phyloP scores from a whole-genome alignment of 2,888 invertebrate species.

The Scaptomyza parva region DNA sequence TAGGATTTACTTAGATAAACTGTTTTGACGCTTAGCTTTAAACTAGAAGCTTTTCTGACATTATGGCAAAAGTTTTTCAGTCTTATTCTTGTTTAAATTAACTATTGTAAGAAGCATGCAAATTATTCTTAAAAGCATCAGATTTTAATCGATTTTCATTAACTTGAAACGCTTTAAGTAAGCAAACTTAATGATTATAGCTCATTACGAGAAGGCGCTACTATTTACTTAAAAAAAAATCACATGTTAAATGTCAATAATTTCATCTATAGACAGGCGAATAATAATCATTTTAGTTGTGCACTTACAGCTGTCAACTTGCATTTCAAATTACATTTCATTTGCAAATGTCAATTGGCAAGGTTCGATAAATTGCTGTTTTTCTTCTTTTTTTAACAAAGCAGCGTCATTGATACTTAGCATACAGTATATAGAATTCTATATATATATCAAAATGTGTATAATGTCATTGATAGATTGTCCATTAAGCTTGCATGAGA shows the following conservation, averaged over 20 bases:
- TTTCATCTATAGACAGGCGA: slow-evolving; percentile 39
- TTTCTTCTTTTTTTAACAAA: slow-evolving; percentile 48
- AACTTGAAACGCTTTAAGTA: background rate
- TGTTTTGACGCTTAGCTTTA: slow-evolving; percentile 1
- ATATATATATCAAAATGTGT: slow-evolving; percentile 5
- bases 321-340: slow-evolving; percentile 57
- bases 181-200: background rate
- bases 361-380: slow-evolving; percentile 36
- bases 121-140: background rate
- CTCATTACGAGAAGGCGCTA: too few relatives aligned
- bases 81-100: background rate
- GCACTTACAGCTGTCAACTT: slow-evolving; percentile 21
- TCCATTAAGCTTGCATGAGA: slow-evolving; percentile 35
- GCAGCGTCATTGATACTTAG: slow-evolving; percentile 62
- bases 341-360: slow-evolving; percentile 62
- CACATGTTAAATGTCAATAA: slow-evolving; percentile 4
- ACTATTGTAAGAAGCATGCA: background rate
- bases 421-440: slow-evolving; percentile 9
- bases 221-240: too few relatives aligned
- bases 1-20: slow-evolving; percentile 14
- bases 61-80: background rate
- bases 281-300: slow-evolving; percentile 23
- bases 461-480: slow-evolving; percentile 59
- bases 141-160: background rate
- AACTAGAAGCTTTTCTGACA: background rate